Evolutionary conservation across 1,140 invertebrate genomes (phyloP).

Genomic region (Nixonia krombeini): DNA sequence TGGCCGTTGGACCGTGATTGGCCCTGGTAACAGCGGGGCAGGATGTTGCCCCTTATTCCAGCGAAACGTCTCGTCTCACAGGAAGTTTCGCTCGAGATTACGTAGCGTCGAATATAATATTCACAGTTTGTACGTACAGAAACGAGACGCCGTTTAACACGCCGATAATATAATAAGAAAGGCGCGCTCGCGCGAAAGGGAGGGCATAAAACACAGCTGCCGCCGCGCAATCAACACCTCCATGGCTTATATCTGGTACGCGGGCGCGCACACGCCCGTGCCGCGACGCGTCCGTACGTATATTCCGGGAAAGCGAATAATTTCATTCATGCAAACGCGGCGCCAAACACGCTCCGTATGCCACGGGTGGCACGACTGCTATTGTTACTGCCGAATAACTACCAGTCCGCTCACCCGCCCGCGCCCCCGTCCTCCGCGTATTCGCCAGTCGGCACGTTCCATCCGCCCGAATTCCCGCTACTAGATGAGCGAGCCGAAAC

Average conservation of each 20-base stretch:
- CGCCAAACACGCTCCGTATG: slow-evolving; percentile 59
- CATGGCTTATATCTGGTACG: slow-evolving; percentile 46
- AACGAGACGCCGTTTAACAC: slow-evolving; percentile 63
- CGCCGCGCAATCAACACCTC: slow-evolving; percentile 52
- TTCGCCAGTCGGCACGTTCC: slow-evolving; percentile 61
- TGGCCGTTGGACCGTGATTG: too few species aligned
- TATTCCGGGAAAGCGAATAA: slow-evolving; percentile 68
- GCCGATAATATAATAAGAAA: slow-evolving; percentile 65
- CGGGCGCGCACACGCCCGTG: slow-evolving; percentile 42
- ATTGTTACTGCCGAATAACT: slow-evolving; percentile 66
- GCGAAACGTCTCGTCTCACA: slow-evolving; percentile 44
- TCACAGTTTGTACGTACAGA: slow-evolving; percentile 64
- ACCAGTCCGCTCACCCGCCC: slow-evolving; percentile 47
- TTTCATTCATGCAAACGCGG: slow-evolving; percentile 68
- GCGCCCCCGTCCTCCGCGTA: slow-evolving; percentile 34
- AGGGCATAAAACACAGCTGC: slow-evolving; percentile 56
- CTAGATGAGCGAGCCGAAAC: slow-evolving; percentile 41
- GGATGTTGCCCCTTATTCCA: slow-evolving; percentile 43
- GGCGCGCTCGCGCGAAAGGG: slow-evolving; percentile 44
- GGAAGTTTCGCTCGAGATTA: slow-evolving; percentile 47
- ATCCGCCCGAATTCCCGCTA: slow-evolving; percentile 50
- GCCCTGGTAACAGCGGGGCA: slow-evolving; percentile 35
- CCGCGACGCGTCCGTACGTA: slow-evolving; percentile 44
- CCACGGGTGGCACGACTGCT: slow-evolving; percentile 65
- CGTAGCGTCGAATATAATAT: slow-evolving; percentile 57